A percentile compares a stretch with the other conserved stretches of the same genome.
phyloP scores from a whole-genome alignment of 2,113 vertebrate genomes.

The Dipodomys stephensi region DNA sequence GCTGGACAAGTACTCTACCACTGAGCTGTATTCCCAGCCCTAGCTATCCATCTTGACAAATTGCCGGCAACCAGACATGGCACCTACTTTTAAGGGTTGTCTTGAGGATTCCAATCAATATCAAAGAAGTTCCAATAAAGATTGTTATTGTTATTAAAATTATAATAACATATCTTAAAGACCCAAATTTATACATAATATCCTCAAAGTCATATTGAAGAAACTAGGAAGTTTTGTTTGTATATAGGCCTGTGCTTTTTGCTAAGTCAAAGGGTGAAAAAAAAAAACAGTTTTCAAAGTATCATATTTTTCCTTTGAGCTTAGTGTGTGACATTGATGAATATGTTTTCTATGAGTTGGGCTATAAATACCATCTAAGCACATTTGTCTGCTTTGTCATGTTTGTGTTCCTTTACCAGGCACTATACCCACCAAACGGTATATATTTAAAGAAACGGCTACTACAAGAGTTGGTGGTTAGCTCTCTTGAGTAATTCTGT shows the following conservation, averaged over 20 bases:
- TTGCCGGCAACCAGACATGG: too few relatives aligned
- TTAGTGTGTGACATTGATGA: not conserved
- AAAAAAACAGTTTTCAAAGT: constrained; percentile 16
- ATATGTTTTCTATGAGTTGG: not conserved
- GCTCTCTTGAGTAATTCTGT: not conserved
- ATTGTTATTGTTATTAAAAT: not conserved
- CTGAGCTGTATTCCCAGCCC: not conserved
- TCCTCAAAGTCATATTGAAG: not conserved
- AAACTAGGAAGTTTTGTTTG: not conserved
- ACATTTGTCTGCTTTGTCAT: constrained; percentile 24
- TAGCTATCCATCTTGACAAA: not conserved
- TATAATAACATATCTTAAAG: not conserved
- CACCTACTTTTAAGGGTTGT: not conserved
- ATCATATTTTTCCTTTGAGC: not conserved
- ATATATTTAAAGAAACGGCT: constrained; percentile 43
- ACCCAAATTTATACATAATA: not conserved
- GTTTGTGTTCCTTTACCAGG: not conserved
- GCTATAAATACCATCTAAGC: not conserved
- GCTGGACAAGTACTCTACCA: not conserved
- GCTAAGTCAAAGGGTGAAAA: not conserved
- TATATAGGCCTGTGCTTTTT: not conserved
- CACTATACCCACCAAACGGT: not conserved
- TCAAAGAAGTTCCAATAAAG: not conserved
- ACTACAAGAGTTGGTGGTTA: not conserved
- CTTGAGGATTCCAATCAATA: constrained; percentile 44